Conservation (phyloP, 2,113 vertebrate genomes). For the Lepisosteus oculatus region DNA sequence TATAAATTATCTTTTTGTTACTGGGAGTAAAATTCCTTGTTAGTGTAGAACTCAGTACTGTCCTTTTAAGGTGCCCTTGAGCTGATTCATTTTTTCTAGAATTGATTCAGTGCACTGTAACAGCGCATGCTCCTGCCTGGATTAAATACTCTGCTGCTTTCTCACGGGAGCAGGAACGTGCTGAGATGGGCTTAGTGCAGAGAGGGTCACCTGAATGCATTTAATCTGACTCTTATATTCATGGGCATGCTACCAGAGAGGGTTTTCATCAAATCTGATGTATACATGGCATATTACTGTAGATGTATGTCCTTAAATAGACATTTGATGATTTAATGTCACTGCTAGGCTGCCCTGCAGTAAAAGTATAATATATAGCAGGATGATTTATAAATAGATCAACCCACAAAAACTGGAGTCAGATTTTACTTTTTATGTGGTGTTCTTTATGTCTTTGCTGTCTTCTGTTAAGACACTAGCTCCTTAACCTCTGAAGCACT, state of each 20-base stretch:
- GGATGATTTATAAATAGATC: constrained; percentile 1
- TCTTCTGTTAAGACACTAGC: not conserved
- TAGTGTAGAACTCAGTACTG: not conserved
- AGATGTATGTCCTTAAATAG: not conserved
- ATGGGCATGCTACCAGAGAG: not conserved
- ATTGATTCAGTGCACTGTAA: not conserved
- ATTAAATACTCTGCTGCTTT: constrained; percentile 10
- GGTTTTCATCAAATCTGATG: not conserved
- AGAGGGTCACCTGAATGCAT: constrained; percentile 1
- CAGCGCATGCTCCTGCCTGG: not conserved
- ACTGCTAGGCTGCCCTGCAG: not conserved
- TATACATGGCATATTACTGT: not conserved
- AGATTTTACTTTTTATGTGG: not conserved
- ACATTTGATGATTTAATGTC: not conserved
- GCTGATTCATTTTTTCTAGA: not conserved
- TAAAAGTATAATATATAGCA: not conserved
- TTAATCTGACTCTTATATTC: not conserved
- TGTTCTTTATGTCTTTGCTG: not conserved
- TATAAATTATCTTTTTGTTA: too few relatives aligned
- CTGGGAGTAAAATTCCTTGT: not conserved
- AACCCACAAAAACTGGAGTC: not conserved
- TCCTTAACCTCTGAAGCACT: not conserved
- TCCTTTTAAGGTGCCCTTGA: constrained; percentile 5
- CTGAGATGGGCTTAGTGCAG: not conserved
- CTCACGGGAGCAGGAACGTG: not conserved